Conservation (phyloP, 2,797 vertebrate genomes). For the Taenioides sp. region DNA sequence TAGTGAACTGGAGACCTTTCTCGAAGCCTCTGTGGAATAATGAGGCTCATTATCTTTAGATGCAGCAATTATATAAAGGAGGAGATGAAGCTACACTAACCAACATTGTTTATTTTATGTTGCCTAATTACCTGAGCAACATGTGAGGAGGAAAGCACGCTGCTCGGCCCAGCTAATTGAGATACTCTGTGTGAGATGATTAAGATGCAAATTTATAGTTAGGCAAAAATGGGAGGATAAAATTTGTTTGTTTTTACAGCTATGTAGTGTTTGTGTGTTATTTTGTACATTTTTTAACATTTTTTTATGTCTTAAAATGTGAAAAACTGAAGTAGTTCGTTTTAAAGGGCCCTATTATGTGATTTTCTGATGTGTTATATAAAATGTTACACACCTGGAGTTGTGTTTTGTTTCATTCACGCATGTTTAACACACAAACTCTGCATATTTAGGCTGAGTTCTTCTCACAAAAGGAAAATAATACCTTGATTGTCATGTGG, state of each 20-base stretch:
- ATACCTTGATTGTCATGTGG: no score
- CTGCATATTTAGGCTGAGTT: no score
- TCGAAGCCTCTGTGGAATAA: neutral
- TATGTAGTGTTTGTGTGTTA: neutral
- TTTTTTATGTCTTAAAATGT: no score
- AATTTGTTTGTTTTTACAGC: no score
- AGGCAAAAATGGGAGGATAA: neutral
- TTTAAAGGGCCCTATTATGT: no score
- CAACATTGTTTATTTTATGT: neutral
- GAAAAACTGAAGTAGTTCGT: no score
- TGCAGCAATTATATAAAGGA: constrained; percentile 5
- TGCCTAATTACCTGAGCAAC: constrained; percentile 5
- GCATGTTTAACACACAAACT: no score
- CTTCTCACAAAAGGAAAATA: no score
- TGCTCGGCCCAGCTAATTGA: neutral
- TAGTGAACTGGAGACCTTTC: neutral
- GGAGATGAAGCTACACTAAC: neutral
- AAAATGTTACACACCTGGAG: no score
- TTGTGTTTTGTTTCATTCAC: no score
- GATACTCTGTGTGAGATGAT: neutral
- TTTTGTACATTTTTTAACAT: neutral
- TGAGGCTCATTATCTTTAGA: constrained; percentile 4
- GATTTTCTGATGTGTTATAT: no score
- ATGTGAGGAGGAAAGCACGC: neutral
- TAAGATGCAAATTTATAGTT: neutral